Evolutionary conservation across 92 coral and sea anemone genomes (phyloP).

Genomic region (Porites evermanni): DNA sequence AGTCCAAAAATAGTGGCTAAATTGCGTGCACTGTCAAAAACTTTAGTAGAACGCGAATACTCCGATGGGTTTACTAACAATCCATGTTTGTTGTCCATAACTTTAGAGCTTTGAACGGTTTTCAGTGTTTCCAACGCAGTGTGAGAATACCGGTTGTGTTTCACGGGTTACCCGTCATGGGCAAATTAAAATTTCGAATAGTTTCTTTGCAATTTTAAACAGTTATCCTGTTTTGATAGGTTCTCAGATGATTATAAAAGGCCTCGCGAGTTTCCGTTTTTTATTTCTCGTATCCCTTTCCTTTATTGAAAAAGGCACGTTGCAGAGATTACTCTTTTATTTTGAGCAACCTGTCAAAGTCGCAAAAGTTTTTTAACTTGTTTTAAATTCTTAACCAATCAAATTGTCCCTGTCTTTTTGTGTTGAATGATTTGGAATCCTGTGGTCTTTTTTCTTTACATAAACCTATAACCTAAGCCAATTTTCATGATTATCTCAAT

Average conservation of each 20-base stretch:
- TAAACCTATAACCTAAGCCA: background rate
- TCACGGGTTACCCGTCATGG: constrained; percentile 15
- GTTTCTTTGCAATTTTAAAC: background rate
- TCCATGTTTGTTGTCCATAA: no score
- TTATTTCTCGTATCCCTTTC: background rate
- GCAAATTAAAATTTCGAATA: background rate
- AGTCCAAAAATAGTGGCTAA: no score
- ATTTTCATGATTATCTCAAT: background rate
- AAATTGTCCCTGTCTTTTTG: constrained; percentile 2
- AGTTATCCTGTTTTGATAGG: background rate
- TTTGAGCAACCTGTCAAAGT: constrained; percentile 6
- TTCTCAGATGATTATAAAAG: no score
- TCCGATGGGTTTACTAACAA: no score
- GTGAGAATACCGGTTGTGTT: constrained; percentile 11
- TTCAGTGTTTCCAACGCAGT: background rate
- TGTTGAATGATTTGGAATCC: background rate
- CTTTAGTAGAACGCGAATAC: no score
- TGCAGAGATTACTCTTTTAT: background rate
- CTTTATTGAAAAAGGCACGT: background rate
- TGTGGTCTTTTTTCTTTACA: background rate
- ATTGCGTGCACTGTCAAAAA: no score
- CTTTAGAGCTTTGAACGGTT: no score
- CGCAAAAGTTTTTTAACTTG: constrained; percentile 14
- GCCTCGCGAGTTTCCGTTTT: no score
- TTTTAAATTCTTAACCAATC: background rate